Base-by-base conservation (phyloP, 2,797 vertebrate genomes). In the Peromyscus nudipes region DNA sequence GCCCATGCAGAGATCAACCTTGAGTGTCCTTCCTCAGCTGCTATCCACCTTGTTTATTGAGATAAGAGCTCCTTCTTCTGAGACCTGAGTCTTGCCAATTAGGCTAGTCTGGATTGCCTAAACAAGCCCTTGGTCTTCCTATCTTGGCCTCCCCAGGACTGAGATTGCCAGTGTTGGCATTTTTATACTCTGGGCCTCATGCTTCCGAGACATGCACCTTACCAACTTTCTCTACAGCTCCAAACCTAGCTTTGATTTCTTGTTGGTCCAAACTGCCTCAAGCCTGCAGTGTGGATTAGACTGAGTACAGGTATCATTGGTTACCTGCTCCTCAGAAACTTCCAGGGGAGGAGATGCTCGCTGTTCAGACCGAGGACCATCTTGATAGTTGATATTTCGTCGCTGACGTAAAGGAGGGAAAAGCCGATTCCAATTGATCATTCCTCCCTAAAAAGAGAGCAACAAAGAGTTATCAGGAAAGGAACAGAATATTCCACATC, bases 291-390 rank as follows among this genome's bases (percentile, higher is more conserved):
- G 55, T 0, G n/a, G 55, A 43, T 29, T 73, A 65, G 31, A 64
- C 4, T 43, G 31, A 83, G 31, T 13, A 23, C 0, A 12, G 65
- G n/a, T 43, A n/a, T 60, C 73, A 9, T 0, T 31, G 25, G 77
- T 98, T 98, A 99, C 99, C 99, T 99, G 99, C 76, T 99, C 99
- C 98, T 99, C 99, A 82, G 99, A 99, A 92, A 99, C 99, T 89
- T 99, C 98, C 0, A 98, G 98, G 90, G 98, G 98, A 64, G 98
- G 99, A 27, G 90, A 94, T 2, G 90, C 98, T 57, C 99, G 99
- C 96, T 99, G 99, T 31, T 98, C 98, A 27, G 99, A 97, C 0
- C 94, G 99, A 79, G 65, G 98, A 83, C 98, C 98, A 57, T 98
- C 98, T 91, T 98, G 99, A 77, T 99, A 98, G 64, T 98, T 99